These are phyloP conservation scores for Drosophila aff. DNA, from an alignment of 1,140 invertebrate genomes.

Conservation along the genomic window DNA sequence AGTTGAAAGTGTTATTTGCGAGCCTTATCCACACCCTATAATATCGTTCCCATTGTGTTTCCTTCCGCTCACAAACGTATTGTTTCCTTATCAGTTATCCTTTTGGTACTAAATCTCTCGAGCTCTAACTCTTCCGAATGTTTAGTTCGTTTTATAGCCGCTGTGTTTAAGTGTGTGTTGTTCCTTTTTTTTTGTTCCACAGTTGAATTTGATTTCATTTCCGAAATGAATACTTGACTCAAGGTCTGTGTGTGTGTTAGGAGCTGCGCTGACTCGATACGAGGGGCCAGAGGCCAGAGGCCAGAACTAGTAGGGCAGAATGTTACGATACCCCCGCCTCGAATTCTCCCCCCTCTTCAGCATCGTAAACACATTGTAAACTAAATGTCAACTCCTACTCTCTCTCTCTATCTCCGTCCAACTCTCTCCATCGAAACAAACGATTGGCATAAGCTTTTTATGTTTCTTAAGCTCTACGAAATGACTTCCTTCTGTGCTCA, in stretches of 20 bases:
- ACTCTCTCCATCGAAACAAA: conserved; percentile 25
- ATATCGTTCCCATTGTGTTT: conserved; percentile 13
- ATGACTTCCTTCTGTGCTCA: conserved; percentile 45
- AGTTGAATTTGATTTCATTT: conserved; percentile 37
- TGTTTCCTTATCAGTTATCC: conserved; percentile 13
- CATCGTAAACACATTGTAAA: conserved; percentile 50
- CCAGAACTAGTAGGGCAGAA: conserved; percentile 23
- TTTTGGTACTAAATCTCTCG: conserved; percentile 45
- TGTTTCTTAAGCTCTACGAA: conserved; percentile 53
- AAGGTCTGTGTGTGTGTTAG: conserved; percentile 30
- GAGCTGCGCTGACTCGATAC: conserved; percentile 38
- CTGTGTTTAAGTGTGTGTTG: conserved; percentile 44
- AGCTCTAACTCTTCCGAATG: conserved; percentile 33
- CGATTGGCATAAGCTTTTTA: conserved; percentile 63
- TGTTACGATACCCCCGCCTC: conserved; percentile 6
- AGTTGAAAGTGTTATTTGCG: conserved; percentile 59
- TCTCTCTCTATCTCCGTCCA: conserved; percentile 3
- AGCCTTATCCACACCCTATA: conserved; percentile 29
- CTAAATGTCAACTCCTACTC: conserved; percentile 46
- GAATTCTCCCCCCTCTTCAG: conserved; percentile 5
- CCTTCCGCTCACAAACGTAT: conserved; percentile 8
- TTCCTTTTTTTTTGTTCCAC: not conserved
- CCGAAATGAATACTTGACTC: conserved; percentile 29
- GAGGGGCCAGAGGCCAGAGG: conserved; percentile 34
- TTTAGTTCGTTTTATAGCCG: conserved; percentile 50